phyloP scores from a whole-genome alignment of 2,888 invertebrate genomes.

The Melangyna quadrimaculata region DNA sequence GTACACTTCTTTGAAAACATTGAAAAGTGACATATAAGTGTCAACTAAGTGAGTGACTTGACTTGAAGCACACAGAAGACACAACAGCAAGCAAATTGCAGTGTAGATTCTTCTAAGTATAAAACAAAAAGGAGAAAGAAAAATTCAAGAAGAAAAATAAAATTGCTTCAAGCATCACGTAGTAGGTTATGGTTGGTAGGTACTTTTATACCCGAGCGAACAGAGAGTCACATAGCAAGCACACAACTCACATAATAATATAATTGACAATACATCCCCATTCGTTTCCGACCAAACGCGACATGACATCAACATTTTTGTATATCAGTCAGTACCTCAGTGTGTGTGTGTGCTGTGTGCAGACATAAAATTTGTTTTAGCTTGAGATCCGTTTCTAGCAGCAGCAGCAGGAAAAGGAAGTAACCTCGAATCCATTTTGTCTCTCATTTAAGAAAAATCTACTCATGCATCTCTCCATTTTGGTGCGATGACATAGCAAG shows the following conservation, averaged over 20 bases:
- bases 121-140: background rate
- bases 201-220: background rate
- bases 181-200: too few relatives aligned
- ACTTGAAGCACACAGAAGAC: conserved; percentile 11
- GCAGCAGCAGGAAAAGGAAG: background rate
- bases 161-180: background rate
- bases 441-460: conserved; percentile 21
- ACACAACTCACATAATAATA: conserved; percentile 14
- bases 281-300: conserved; percentile 12
- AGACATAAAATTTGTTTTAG: conserved; percentile 33
- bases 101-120: background rate
- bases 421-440: conserved; percentile 16
- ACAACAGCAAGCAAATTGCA: conserved; percentile 22
- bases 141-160: conserved; percentile 3
- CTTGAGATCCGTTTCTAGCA: background rate
- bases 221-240: background rate
- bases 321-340: background rate
- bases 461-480: conserved; percentile 40
- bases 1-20: conserved; percentile 1
- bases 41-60: conserved; percentile 43
- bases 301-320: conserved; percentile 22
- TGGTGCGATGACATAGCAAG: conserved; percentile 7
- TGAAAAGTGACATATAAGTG: conserved; percentile 44
- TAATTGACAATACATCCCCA: conserved; percentile 49
- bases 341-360: background rate